These are phyloP conservation scores for Latrodectus hesperus DNA, from an alignment of 2,888 invertebrate genomes.

Conservation along the genomic window DNA sequence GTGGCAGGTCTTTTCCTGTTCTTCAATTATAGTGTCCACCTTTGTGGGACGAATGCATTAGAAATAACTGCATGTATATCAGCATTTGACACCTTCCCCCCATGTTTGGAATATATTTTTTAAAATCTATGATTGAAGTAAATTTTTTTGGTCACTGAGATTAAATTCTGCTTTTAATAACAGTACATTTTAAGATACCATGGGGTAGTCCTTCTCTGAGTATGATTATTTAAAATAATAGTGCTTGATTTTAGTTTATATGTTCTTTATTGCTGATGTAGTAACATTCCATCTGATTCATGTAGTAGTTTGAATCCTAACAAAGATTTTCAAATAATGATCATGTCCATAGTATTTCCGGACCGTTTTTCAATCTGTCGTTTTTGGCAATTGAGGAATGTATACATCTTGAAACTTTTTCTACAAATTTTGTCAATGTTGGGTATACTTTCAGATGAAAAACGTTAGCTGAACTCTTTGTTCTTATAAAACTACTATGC, in stretches of 20 bases:
- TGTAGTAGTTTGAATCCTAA: slow-evolving; percentile 37
- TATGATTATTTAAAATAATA: no score
- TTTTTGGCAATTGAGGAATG: slow-evolving; percentile 19
- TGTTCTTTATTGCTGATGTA: neutral
- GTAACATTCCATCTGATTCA: slow-evolving; percentile 57
- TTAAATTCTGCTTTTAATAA: neutral
- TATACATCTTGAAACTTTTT: slow-evolving; percentile 53
- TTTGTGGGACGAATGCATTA: slow-evolving; percentile 42
- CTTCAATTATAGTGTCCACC: slow-evolving; percentile 27
- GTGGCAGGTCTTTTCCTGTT: slow-evolving; percentile 40
- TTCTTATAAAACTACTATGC: slow-evolving; percentile 30
- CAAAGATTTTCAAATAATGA: slow-evolving; percentile 23
- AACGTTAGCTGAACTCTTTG: slow-evolving; percentile 18
- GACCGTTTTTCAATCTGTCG: slow-evolving; percentile 57
- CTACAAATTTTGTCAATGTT: slow-evolving; percentile 60
- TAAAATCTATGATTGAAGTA: neutral
- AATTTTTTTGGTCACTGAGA: neutral
- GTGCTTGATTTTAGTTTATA: no score
- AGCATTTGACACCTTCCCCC: neutral
- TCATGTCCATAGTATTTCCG: slow-evolving; percentile 59
- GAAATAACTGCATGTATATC: neutral
- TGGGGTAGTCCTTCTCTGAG: no score
- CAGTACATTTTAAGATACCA: no score
- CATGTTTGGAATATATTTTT: neutral
- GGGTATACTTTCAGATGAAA: slow-evolving; percentile 8